Conservation (phyloP, 2,888 invertebrate species). For the Lathronympha strigana region DNA sequence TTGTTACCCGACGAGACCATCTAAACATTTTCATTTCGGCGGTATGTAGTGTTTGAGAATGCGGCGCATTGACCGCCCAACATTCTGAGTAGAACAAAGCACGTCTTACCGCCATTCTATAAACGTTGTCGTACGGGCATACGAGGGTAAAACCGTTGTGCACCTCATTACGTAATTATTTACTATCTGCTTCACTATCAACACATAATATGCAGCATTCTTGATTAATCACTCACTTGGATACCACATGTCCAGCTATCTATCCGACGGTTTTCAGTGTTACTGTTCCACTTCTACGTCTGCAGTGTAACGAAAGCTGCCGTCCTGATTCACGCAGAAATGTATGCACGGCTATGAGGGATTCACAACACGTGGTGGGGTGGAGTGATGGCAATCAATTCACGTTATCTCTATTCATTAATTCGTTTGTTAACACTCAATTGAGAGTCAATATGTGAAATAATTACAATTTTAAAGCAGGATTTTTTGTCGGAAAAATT, state of each 20-base stretch:
- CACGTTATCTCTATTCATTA: slow-evolving; percentile 47
- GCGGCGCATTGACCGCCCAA: no score
- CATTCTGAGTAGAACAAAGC: no score
- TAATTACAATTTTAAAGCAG: slow-evolving; percentile 26
- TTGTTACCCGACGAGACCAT: no score
- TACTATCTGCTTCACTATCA: no score
- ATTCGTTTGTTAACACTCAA: slow-evolving; percentile 45
- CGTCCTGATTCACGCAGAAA: neutral
- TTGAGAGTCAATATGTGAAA: slow-evolving; percentile 31
- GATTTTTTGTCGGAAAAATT: slow-evolving; percentile 1
- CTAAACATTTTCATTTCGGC: no score
- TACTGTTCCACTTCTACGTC: slow-evolving; percentile 14
- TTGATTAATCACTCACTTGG: neutral
- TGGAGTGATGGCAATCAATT: slow-evolving; percentile 46
- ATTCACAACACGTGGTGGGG: neutral
- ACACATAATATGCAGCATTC: neutral
- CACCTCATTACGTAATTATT: no score
- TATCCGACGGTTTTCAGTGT: no score
- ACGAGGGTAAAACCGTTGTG: no score
- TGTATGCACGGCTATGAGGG: slow-evolving; percentile 3
- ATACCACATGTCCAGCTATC: neutral
- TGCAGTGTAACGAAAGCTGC: neutral
- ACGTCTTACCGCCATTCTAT: no score
- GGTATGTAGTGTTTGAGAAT: no score
- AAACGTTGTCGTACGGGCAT: no score